Percentiles rank a stretch among this genome's conserved stretches.
phyloP scores from a whole-genome alignment of 2,113 vertebrate genomes.

The Caracal caracal region DNA sequence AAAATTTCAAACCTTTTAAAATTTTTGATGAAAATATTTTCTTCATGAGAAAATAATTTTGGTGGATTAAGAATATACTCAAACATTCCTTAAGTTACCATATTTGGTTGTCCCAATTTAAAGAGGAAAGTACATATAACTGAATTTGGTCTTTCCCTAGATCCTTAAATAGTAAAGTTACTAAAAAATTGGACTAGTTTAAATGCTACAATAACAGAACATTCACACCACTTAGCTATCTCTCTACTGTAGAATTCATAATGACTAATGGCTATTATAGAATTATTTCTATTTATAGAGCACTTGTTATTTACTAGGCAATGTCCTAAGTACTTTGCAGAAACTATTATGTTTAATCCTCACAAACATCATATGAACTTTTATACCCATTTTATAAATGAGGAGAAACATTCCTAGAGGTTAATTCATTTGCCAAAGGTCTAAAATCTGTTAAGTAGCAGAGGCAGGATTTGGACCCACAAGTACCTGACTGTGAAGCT shows the following conservation, averaged over 20 bases:
- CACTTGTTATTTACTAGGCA: background rate
- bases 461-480: background rate
- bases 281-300: background rate
- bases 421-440: slow-evolving; percentile 32
- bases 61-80: background rate
- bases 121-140: slow-evolving; percentile 33
- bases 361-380: background rate
- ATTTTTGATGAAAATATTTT: slow-evolving; percentile 25
- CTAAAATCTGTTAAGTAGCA: slow-evolving; percentile 25
- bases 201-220: background rate
- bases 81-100: background rate
- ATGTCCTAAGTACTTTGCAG: background rate
- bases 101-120: slow-evolving; percentile 30
- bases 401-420: background rate
- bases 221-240: background rate
- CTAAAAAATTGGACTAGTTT: background rate
- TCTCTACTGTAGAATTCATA: background rate
- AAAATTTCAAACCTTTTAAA: background rate
- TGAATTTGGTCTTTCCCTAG: slow-evolving; percentile 3
- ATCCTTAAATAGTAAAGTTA: slow-evolving; percentile 19
- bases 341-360: background rate
- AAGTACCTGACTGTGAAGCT: background rate
- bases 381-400: background rate
- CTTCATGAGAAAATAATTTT: slow-evolving; percentile 13
- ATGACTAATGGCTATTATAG: background rate